These are phyloP conservation scores for Clarias magur DNA, from an alignment of 2,113 vertebrate species.

Conservation along the genomic window DNA sequence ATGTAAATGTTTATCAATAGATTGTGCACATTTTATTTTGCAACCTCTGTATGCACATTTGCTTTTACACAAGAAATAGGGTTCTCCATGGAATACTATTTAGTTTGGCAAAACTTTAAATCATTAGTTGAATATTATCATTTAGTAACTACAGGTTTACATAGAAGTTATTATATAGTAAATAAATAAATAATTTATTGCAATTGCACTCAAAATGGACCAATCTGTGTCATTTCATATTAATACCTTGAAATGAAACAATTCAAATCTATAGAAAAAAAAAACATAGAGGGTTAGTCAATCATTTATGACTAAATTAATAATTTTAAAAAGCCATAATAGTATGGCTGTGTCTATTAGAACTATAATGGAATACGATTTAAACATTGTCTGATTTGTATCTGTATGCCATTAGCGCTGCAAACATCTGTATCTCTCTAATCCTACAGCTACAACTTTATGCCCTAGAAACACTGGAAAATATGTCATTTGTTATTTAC, in stretches of 20 bases:
- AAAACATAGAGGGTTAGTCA: neutral
- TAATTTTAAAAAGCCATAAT: neutral
- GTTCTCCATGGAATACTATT: neutral
- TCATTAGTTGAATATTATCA: no score
- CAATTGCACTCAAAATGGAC: neutral
- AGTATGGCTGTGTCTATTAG: neutral
- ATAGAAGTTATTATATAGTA: neutral
- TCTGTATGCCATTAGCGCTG: neutral
- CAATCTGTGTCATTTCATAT: neutral
- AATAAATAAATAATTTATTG: neutral
- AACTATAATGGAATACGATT: neutral
- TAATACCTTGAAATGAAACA: neutral
- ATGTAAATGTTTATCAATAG: neutral
- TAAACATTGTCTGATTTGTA: neutral
- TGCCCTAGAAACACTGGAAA: neutral
- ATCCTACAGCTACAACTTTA: neutral
- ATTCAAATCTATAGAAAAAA: neutral
- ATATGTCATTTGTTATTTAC: neutral
- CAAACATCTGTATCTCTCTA: neutral
- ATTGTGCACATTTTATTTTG: neutral
- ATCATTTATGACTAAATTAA: neutral
- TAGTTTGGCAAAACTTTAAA: neutral
- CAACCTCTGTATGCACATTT: neutral
- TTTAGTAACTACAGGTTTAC: neutral
- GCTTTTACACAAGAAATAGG: neutral